phyloP scores from a whole-genome alignment of 2,113 vertebrate species.

The Ornithorhynchus anatinus region DNA sequence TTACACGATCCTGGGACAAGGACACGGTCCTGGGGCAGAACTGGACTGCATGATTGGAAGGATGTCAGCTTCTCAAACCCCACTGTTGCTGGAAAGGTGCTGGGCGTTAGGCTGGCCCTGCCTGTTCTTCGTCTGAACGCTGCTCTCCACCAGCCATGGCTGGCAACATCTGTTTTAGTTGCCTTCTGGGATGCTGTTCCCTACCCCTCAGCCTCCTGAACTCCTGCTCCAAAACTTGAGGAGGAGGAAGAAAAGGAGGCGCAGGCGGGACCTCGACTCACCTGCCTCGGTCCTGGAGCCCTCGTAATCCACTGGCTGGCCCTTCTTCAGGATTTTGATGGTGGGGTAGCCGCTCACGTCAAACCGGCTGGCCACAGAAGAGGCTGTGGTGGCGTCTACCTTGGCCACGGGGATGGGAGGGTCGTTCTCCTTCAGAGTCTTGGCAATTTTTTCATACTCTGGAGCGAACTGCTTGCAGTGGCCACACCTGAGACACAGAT shows the following conservation, averaged over 20 bases:
- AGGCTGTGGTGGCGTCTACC: conserved; percentile 87
- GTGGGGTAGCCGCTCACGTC: conserved; percentile 95
- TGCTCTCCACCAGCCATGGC: too few species aligned
- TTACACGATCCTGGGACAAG: too few species aligned
- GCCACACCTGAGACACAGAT: conserved; percentile 82
- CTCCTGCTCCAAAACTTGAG: background rate
- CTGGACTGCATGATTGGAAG: too few species aligned
- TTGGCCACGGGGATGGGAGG: conserved; percentile 93
- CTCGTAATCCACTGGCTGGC: conserved; percentile 90
- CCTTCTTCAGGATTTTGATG: conserved; percentile 95
- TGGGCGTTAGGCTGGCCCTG: too few species aligned
- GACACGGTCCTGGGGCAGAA: too few species aligned
- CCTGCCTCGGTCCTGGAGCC: conserved; percentile 86
- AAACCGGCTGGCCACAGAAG: conserved; percentile 78
- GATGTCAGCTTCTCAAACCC: too few species aligned
- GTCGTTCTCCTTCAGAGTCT: conserved; percentile 83
- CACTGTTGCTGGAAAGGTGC: too few species aligned
- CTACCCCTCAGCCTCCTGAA: rapidly evolving
- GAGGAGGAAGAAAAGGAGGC: background rate
- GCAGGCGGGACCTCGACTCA: conserved; percentile 58
- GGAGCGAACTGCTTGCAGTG: conserved; percentile 96
- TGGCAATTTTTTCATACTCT: conserved; percentile 93
- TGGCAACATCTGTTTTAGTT: too few species aligned
- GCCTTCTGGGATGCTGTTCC: too few species aligned
- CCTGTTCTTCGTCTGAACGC: too few species aligned